Evolutionary conservation across 2,113 vertebrate species (phyloP), one percentile per base, ranked within the genome.

Genomic region (Nannospalax galili): DNA sequence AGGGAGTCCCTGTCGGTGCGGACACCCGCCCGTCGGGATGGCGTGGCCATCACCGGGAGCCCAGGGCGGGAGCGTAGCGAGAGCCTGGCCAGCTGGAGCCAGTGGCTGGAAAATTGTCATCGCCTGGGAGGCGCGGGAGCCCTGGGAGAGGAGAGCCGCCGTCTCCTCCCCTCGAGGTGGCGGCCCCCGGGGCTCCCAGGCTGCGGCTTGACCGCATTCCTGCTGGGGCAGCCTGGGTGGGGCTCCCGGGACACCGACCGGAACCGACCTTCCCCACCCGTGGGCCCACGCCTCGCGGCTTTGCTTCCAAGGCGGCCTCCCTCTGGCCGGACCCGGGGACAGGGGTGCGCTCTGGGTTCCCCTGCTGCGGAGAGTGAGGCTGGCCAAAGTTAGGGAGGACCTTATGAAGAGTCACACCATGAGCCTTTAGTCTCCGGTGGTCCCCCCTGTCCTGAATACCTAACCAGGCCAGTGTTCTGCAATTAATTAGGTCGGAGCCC

Each of bases 291-390:
- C 48, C 28, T 65, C 35, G 42, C 48, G 60, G n/a, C 73, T 88
- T 19, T 40, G 82, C 84, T 98, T 89, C 98, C 98, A 10, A 96
- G 95, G 97, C 95, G 98, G 98, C 98, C 94, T 98, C 72, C 97
- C 28, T 97, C 96, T 95, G 96, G 20, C 62, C 72, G 19, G 98
- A n/a, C 90, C 92, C 91, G 1, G 65, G 97, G 35, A 98, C 98
- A 56, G 93, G 96, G 89, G 91, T 93, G 97, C 52, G 65, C 84
- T 26, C 79, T 5, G 88, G 30, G 80, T 84, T 78, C 17, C 90
- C 88, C 3, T 40, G 7, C 2, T 11, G 48, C 48, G 11, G 48
- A 70, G 52, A 72, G 58, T 40, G 7, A 35, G 9, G 26, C 16
- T 45, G 19, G 45, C 35, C 82, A 9, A 9, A n/a, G n/a, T 15